Evolutionary conservation across 2,888 invertebrate genomes (phyloP).

Genomic region (Platycnemis pennipes): DNA sequence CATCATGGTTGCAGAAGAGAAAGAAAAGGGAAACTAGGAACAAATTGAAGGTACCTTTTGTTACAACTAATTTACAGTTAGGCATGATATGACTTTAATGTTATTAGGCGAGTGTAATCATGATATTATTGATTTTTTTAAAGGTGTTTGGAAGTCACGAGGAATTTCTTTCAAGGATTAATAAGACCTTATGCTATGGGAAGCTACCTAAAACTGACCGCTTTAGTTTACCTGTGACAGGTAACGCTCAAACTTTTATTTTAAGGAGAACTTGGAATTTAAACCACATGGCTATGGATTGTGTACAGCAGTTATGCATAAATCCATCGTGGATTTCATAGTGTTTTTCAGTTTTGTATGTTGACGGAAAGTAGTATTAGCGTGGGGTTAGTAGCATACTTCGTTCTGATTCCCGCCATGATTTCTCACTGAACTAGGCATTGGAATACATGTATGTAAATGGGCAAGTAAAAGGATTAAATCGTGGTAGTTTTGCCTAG

Average conservation of each 20-base stretch:
- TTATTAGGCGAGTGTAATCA: neutral
- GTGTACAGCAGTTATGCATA: too few species aligned
- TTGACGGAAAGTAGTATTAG: too few species aligned
- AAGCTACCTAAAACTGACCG: constrained; percentile 86
- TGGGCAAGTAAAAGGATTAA: too few species aligned
- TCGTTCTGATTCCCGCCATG: too few species aligned
- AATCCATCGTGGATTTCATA: too few species aligned
- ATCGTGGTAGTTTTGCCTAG: too few species aligned
- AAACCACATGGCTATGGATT: too few species aligned
- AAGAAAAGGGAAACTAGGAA: constrained; percentile 33
- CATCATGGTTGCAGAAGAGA: constrained; percentile 28
- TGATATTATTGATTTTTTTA: constrained; percentile 74
- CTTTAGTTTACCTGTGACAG: constrained; percentile 89
- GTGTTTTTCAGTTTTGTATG: too few species aligned
- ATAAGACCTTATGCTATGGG: constrained; percentile 94
- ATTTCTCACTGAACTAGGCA: too few species aligned
- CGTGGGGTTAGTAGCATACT: too few species aligned
- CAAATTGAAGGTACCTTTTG: constrained; percentile 30
- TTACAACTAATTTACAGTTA: neutral
- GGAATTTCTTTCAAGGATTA: constrained; percentile 90
- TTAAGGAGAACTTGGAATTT: too few species aligned
- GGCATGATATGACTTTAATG: neutral
- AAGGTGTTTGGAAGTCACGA: constrained; percentile 87
- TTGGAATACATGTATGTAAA: too few species aligned
- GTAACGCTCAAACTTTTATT: constrained; percentile 81